A percentile compares a stretch with the other conserved stretches of the same genome.
Evolutionary conservation across 2,797 vertebrate species (phyloP).

Genomic region (Gobio occitaniae): DNA sequence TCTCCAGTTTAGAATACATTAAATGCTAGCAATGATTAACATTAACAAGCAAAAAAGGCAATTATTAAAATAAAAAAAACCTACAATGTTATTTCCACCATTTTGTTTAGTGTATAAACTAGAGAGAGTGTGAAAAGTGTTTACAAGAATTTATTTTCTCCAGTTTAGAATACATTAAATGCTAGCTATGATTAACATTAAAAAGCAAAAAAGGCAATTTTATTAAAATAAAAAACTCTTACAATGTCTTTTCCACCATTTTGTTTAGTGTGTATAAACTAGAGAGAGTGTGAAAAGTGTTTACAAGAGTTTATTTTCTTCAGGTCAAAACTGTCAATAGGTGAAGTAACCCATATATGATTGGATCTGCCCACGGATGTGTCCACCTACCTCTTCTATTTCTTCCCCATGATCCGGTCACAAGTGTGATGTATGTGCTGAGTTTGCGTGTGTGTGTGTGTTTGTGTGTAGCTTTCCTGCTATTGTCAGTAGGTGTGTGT

Average conservation of each 20-base stretch:
- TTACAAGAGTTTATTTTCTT: not conserved
- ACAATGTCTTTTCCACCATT: not conserved
- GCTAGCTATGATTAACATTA: not conserved
- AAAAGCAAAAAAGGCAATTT: not conserved
- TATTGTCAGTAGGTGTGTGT: conserved; percentile 59
- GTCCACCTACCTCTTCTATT: conserved; percentile 41
- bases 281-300: not conserved
- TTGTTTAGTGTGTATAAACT: not conserved
- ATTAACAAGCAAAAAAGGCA: not conserved
- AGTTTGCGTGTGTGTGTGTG: conserved; percentile 34
- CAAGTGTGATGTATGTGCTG: conserved; percentile 47
- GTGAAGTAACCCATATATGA: conserved; percentile 2
- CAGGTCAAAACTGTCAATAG: not conserved
- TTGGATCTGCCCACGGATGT: conserved; percentile 20
- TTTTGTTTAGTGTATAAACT: not conserved
- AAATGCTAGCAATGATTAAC: not conserved
- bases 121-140: not conserved
- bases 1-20: not conserved
- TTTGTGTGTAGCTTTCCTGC: conserved; percentile 57
- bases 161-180: not conserved
- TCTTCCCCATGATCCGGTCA: conserved; percentile 44
- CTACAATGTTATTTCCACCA: not conserved
- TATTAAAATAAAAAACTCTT: not conserved
- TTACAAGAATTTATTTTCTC: not conserved
- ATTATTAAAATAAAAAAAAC: not conserved